Evolutionary conservation across 2,113 vertebrate species (phyloP).

Genomic region (Dolichallabes microphthalmus): DNA sequence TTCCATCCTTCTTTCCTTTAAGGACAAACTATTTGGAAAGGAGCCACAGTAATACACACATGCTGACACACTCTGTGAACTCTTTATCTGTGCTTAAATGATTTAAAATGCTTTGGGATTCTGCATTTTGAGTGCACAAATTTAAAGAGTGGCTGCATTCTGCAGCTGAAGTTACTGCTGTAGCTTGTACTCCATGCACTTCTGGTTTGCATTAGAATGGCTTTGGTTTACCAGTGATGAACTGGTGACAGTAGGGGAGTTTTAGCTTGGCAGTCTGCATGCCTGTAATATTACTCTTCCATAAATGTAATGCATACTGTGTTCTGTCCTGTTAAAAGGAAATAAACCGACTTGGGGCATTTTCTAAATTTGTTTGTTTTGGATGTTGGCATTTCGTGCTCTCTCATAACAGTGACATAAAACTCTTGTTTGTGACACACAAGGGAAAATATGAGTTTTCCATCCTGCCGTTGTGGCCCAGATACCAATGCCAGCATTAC

Average conservation of each 20-base stretch:
- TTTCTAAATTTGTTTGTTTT: slow-evolving; percentile 55
- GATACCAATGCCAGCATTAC: slow-evolving; percentile 62
- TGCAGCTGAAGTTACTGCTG: slow-evolving; percentile 26
- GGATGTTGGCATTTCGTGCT: slow-evolving; percentile 40
- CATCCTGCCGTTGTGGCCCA: slow-evolving; percentile 51
- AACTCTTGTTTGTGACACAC: slow-evolving; percentile 53
- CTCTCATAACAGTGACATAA: slow-evolving; percentile 48
- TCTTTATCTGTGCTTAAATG: slow-evolving; percentile 27
- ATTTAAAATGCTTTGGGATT: slow-evolving; percentile 31
- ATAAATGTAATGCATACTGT: slow-evolving; percentile 13
- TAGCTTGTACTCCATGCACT: slow-evolving; percentile 8
- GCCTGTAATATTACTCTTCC: neutral
- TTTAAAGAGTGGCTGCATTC: slow-evolving; percentile 24
- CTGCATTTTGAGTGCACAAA: neutral
- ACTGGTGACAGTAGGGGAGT: slow-evolving; percentile 18
- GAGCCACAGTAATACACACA: slow-evolving; percentile 21
- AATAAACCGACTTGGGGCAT: slow-evolving; percentile 36
- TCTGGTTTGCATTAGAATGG: slow-evolving; percentile 1
- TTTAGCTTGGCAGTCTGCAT: neutral
- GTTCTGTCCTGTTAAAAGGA: neutral
- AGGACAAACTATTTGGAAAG: slow-evolving; percentile 2
- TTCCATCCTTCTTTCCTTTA: slow-evolving; percentile 12
- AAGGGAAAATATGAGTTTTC: slow-evolving; percentile 40
- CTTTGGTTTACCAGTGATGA: slow-evolving; percentile 16
- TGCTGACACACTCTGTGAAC: slow-evolving; percentile 28